Conservation (phyloP, 1,140 invertebrate species). For the Tetragnatha versicolor region DNA sequence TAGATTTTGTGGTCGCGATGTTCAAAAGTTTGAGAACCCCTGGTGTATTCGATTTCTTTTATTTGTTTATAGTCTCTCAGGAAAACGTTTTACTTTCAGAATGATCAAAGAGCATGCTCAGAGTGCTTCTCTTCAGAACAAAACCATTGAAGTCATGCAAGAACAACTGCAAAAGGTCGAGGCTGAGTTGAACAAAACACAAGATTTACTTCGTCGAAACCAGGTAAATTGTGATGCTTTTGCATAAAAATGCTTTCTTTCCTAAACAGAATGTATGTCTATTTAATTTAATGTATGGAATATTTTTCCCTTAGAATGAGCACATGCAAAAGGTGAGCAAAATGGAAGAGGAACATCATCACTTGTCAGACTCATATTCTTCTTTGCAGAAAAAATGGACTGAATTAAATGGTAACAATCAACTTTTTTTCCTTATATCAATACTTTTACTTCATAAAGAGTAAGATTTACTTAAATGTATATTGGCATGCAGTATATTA, state of each 20-base stretch:
- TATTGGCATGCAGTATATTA: too few relatives aligned
- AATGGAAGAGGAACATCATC: conserved; percentile 58
- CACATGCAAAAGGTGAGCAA: conserved; percentile 58
- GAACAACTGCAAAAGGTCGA: conserved; percentile 61
- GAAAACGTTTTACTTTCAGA: conserved; percentile 59
- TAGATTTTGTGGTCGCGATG: too few relatives aligned
- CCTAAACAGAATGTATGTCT: not conserved
- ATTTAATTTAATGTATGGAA: not conserved
- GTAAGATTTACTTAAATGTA: too few relatives aligned
- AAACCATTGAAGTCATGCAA: conserved; percentile 65
- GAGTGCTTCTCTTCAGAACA: conserved; percentile 65
- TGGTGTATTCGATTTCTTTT: too few relatives aligned
- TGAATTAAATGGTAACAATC: conserved; percentile 45
- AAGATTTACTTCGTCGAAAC: conserved; percentile 11
- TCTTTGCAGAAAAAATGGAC: conserved; percentile 41
- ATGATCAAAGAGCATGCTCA: conserved; percentile 66
- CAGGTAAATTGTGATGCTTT: too few relatives aligned
- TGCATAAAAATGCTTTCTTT: too few relatives aligned
- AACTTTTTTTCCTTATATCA: too few relatives aligned
- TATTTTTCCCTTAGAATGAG: conserved; percentile 61
- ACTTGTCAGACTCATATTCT: conserved; percentile 38
- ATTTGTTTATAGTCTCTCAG: too few relatives aligned
- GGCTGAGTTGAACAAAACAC: conserved; percentile 58
- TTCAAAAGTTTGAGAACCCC: too few relatives aligned
- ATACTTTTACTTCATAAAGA: too few relatives aligned